Base-by-base conservation (phyloP, 2,888 invertebrate genomes). In the Drosophila rellima region DNA sequence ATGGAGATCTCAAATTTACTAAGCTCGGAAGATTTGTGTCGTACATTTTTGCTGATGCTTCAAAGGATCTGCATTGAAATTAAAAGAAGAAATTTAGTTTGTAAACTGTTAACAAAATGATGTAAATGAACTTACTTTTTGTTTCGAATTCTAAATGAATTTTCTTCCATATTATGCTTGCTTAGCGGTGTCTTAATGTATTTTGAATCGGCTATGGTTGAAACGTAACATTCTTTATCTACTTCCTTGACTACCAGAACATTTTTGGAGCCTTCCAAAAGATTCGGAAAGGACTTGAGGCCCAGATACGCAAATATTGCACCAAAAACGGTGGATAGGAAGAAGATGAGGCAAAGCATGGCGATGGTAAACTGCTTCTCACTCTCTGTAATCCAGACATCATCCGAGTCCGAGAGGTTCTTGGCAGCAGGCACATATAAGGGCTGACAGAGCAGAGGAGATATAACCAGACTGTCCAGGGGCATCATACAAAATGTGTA, bases 401-500 rank as follows among this genome's bases (percentile, higher is more conserved):
- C 74, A 4, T 77, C 70, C 0, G 65, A 26, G 0, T 74, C 63
- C 2, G 13, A 11, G 0, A n/a, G 29, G 0, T 0, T 3, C 0
- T 3, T 8, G 0, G 17, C 31, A 0, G 18, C 0, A 0, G 91
- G 91, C 3, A 92, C 84, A 73, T 91, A 57, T 10, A 91, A 57
- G 0, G 92, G 91, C 62, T 90, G 80, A 40, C 92, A 92, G 40
- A 84, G 85, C 31, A 92, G 86, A 0, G 92, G 91, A 3, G 92
- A 87, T 31, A 92, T 78, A 0, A 75, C 77, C 8, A 62, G 37
- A 2, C 65, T 61, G 0, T 74, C 55, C 11, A 54, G 26, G 0
- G 81, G 73, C 29, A 91, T 67, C 67, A 91, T 70, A 44, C 92
- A 92, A 45, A 92, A 91, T 1, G 91, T 91, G 15, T 92, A 92